A percentile compares a stretch with the other conserved stretches of the same genome.
phyloP scores from a whole-genome alignment of 2,888 invertebrate species.

The Athetis lepigone region DNA sequence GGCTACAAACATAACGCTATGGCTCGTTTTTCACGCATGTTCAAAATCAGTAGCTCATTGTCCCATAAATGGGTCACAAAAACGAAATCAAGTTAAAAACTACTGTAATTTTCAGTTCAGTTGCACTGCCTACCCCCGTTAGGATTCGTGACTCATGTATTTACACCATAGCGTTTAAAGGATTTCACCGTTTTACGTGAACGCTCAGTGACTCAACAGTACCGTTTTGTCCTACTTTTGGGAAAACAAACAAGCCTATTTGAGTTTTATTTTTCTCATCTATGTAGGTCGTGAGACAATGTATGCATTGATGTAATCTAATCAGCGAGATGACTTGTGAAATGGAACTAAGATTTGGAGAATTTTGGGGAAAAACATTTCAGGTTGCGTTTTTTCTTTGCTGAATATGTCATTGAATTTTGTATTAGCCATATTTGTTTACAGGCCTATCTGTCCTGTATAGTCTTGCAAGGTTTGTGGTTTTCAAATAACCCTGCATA shows the following conservation, averaged over 20 bases:
- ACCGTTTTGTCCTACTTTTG: slow-evolving; percentile 43
- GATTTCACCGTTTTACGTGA: slow-evolving; percentile 30
- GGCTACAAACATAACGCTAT: no score
- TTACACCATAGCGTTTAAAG: slow-evolving; percentile 44
- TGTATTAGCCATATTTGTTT: background rate
- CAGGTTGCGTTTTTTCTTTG: background rate
- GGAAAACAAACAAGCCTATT: slow-evolving; percentile 43
- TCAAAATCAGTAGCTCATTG: no score
- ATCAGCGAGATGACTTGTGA: slow-evolving; percentile 10
- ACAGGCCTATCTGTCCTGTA: no score
- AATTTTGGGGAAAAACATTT: background rate
- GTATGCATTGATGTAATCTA: slow-evolving; percentile 35
- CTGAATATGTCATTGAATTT: background rate
- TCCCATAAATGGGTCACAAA: background rate
- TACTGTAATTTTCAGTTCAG: slow-evolving; percentile 11
- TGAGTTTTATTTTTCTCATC: slow-evolving; percentile 8
- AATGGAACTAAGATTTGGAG: background rate
- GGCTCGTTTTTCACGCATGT: no score
- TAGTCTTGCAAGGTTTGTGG: no score
- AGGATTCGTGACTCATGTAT: slow-evolving; percentile 39
- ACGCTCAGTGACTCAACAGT: slow-evolving; percentile 25
- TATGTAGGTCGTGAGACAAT: slow-evolving; percentile 35
- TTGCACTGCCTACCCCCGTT: slow-evolving; percentile 16
- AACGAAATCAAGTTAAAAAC: slow-evolving; percentile 20
- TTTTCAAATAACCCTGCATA: no score